Evolutionary conservation across 1,140 invertebrate genomes (phyloP).

Genomic region (Heliothis subflexa): DNA sequence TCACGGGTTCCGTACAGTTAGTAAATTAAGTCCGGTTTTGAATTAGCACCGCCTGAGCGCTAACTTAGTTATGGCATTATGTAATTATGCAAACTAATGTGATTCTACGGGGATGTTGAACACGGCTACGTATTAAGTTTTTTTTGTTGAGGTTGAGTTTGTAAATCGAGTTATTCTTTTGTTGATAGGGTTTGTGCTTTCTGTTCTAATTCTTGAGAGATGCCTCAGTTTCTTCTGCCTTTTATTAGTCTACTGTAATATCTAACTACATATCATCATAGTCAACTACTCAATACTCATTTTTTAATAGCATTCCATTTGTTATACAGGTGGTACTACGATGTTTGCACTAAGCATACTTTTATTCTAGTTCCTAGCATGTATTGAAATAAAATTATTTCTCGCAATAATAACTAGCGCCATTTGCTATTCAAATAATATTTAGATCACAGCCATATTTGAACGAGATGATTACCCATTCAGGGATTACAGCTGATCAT

Average conservation of each 20-base stretch:
- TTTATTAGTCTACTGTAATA: too few relatives aligned
- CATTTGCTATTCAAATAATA: background rate
- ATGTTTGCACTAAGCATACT: too few relatives aligned
- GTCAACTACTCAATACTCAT: too few relatives aligned
- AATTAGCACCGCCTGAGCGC: conserved; percentile 47
- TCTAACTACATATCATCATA: too few relatives aligned
- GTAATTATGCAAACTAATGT: conserved; percentile 30
- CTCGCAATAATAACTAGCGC: too few relatives aligned
- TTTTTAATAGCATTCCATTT: too few relatives aligned
- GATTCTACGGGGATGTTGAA: conserved; percentile 15
- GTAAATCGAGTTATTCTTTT: background rate
- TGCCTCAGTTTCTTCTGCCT: too few relatives aligned
- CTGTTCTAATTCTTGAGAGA: background rate
- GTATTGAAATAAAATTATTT: too few relatives aligned
- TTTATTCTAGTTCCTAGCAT: too few relatives aligned
- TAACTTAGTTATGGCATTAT: conserved; percentile 32
- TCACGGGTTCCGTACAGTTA: conserved; percentile 63
- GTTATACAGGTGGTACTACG: too few relatives aligned
- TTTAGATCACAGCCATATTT: background rate
- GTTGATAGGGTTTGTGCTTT: background rate
- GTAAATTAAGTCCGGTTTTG: conserved; percentile 60
- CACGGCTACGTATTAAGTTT: conserved; percentile 15
- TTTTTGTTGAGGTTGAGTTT: background rate
- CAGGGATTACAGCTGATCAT: background rate
- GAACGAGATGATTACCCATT: background rate